phyloP scores from a whole-genome alignment of 2,797 vertebrate genomes.

The Pelochelys cantorii region DNA sequence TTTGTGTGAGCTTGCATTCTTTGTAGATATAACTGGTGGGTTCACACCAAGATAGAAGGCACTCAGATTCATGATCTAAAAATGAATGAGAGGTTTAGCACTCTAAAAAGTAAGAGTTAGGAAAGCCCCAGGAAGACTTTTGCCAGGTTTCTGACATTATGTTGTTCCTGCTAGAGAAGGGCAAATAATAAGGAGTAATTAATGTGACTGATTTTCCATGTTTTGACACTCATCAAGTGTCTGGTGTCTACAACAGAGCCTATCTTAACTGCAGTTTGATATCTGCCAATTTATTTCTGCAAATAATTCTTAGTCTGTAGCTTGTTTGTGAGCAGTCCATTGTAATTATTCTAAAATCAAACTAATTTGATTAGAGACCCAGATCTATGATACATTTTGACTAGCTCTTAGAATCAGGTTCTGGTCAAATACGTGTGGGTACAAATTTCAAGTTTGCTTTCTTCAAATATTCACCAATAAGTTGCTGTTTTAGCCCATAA shows the following conservation, averaged over 20 bases:
- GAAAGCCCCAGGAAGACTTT: rapidly evolving
- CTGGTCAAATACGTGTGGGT: neutral
- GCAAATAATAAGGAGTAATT: neutral
- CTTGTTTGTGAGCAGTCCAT: neutral
- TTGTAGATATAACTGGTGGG: neutral
- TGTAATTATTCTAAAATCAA: neutral
- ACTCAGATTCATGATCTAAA: neutral
- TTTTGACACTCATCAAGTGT: neutral
- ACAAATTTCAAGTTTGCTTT: neutral
- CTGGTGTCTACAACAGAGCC: neutral
- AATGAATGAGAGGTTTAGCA: rapidly evolving
- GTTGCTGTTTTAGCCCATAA: neutral
- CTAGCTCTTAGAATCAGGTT: neutral
- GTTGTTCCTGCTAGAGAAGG: neutral
- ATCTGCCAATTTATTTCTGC: neutral
- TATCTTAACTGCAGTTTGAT: neutral
- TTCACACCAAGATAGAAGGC: neutral
- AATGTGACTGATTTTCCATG: rapidly evolving
- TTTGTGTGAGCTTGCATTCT: constrained; percentile 22
- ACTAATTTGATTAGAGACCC: neutral
- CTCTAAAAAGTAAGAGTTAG: neutral
- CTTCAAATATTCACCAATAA: neutral
- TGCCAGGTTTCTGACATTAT: neutral
- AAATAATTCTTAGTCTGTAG: neutral
- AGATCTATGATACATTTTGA: neutral